Base-by-base conservation (phyloP, 1,140 invertebrate species). In the Drosophila lowei region DNA sequence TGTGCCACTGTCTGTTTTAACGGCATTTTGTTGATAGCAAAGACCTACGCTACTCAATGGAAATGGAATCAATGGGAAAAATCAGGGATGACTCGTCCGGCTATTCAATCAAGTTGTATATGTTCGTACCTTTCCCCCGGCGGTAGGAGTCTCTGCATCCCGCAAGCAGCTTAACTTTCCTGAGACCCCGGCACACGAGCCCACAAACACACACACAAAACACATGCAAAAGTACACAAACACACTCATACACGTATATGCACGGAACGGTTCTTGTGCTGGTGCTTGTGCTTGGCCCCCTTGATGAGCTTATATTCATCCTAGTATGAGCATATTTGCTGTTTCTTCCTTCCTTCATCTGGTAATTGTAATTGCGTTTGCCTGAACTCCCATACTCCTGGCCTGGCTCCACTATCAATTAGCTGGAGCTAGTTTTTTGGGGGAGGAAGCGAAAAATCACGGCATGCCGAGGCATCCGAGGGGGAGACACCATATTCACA, bases 301-400 rank as follows among this genome's bases (percentile, higher is more conserved):
- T 74, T 83, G 76, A 81, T 65, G 59, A 77, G 72, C 71, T 84
- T 74, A 58, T 74, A 38, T 38, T 38, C 34, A 38, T 5, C 34
- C 34, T 34, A 13, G 34, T 38, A 68, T 56, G 55, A 75, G 63
- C 63, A 75, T 59, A 25, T 25, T 25, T 25, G 23, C 23, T 25
- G 23, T 75, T 46, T 75, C 66, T 80, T 68, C 80, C 67, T 81
- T 66, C 80, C 67, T 81, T 66, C 64, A 77, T 70, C 43, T 53
- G 66, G 56, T 81, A 79, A 85, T 70, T 83, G 80, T 85, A 84
- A 80, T 80, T 86, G 66, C 62, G 54, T 84, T 77, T 73, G 80
- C 48, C 55, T 53, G 61, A 53, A 53, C 34, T 38, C 21, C 59
- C 34, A 46, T 72, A 53, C 64, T 56, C 41, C 23, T 25, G 23